Percentiles rank a stretch among this genome's conserved stretches.
Conservation (phyloP, 2,888 invertebrate species). For the Stictocephala bisonia region DNA sequence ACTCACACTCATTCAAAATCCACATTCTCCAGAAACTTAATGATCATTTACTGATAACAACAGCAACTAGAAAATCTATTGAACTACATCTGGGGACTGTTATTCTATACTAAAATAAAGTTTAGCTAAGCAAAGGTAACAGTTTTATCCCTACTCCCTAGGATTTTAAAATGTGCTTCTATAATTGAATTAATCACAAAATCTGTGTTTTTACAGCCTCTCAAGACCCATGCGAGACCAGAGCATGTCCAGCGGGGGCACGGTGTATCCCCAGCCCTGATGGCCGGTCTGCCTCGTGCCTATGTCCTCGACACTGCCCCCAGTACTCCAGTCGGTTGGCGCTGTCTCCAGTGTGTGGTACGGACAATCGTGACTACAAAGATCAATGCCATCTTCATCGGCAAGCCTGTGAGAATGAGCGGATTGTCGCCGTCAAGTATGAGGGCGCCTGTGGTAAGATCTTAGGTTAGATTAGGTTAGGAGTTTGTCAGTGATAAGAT, state of each 20-base stretch:
- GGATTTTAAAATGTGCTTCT: too few species aligned
- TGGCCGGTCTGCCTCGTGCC: constrained; percentile 79
- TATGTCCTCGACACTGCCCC: constrained; percentile 82
- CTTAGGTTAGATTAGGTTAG: too few species aligned
- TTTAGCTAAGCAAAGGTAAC: too few species aligned
- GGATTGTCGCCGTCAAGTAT: constrained; percentile 83
- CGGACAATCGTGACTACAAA: constrained; percentile 85
- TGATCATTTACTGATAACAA: too few species aligned
- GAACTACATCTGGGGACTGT: too few species aligned
- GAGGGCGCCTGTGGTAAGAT: constrained; percentile 90
- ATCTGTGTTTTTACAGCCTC: constrained; percentile 64
- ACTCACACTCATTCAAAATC: too few species aligned
- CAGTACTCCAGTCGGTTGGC: constrained; percentile 85
- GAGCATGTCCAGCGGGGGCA: constrained; percentile 76
- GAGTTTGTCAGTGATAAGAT: too few species aligned
- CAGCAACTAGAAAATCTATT: too few species aligned
- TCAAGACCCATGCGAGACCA: constrained; percentile 77
- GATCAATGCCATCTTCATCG: constrained; percentile 87
- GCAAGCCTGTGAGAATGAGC: constrained; percentile 79
- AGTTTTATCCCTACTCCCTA: too few species aligned
- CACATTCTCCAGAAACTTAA: too few species aligned
- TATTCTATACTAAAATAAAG: too few species aligned
- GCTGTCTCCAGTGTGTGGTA: constrained; percentile 83
- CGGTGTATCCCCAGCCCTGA: constrained; percentile 74
- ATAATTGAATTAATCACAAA: too few species aligned